phyloP scores from a whole-genome alignment of 2,888 invertebrate species.

The Willowsia nigromaculata region DNA sequence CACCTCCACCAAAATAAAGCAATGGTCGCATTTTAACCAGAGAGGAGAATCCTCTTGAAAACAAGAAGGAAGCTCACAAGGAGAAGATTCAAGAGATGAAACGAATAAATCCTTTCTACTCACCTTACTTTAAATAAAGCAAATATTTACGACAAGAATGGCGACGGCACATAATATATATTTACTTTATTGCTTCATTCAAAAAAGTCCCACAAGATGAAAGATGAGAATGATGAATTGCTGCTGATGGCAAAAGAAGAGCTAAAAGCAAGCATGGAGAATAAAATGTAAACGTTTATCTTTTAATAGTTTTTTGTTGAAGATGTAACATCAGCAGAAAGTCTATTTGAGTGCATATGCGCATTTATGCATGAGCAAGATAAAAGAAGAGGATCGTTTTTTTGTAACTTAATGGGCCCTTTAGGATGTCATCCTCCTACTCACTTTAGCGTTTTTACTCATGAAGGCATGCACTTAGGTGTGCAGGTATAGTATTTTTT shows the following conservation, averaged over 20 bases:
- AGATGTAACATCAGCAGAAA: background rate
- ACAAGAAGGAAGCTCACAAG: constrained; percentile 51
- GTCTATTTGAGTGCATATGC: no score
- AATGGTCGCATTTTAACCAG: background rate
- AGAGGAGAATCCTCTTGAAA: background rate
- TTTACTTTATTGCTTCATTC: constrained; percentile 13
- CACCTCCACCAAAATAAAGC: background rate
- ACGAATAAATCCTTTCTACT: constrained; percentile 25
- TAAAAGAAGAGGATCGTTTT: constrained; percentile 30
- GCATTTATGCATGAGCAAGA: background rate
- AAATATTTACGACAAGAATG: constrained; percentile 37
- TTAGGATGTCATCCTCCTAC: constrained; percentile 52
- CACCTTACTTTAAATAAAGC: constrained; percentile 24
- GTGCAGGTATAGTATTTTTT: constrained; percentile 1
- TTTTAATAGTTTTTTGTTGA: background rate
- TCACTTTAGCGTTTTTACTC: background rate
- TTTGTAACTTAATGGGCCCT: constrained; percentile 35
- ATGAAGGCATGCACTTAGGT: no score
- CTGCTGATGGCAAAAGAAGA: background rate
- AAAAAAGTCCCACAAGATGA: constrained; percentile 17
- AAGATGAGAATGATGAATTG: constrained; percentile 35
- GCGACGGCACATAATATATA: background rate
- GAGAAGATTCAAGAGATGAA: background rate
- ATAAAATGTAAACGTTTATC: background rate
- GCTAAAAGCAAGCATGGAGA: background rate